Evolutionary conservation across 2,888 invertebrate species (phyloP).

Genomic region (Rhimphoctona megacephalus): DNA sequence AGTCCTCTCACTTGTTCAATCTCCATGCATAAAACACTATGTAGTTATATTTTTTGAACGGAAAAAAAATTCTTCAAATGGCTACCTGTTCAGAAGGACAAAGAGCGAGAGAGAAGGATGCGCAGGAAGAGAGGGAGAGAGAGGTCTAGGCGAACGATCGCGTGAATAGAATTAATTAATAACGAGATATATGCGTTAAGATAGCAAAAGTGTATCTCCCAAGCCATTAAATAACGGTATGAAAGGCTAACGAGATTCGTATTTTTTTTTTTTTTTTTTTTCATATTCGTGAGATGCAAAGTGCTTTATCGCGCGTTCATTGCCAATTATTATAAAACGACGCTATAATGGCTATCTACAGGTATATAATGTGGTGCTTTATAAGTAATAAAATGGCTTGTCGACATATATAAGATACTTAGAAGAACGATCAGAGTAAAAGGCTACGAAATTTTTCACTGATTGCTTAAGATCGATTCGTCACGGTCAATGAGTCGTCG

Average conservation of each 20-base stretch:
- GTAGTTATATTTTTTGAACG: slow-evolving; percentile 26
- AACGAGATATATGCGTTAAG: slow-evolving; percentile 26
- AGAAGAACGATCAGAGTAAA: slow-evolving; percentile 18
- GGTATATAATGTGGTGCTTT: slow-evolving; percentile 10
- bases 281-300: slow-evolving; percentile 32
- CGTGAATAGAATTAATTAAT: slow-evolving; percentile 54
- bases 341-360: slow-evolving; percentile 27
- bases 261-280: slow-evolving; percentile 1
- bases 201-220: slow-evolving; percentile 40
- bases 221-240: slow-evolving; percentile 36
- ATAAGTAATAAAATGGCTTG: slow-evolving; percentile 47
- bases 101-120: slow-evolving; percentile 53
- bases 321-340: slow-evolving; percentile 50
- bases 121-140: slow-evolving; percentile 42
- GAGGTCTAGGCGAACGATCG: slow-evolving; percentile 26
- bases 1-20: slow-evolving; percentile 18
- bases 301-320: slow-evolving; percentile 28
- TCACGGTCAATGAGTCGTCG: slow-evolving; percentile 67
- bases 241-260: slow-evolving; percentile 40
- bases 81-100: slow-evolving; percentile 59
- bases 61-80: slow-evolving; percentile 13
- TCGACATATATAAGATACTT: neutral
- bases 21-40: slow-evolving; percentile 14
- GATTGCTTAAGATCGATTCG: slow-evolving; percentile 69
- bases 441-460: slow-evolving; percentile 63